These are phyloP conservation scores for Palythoa caribaeorum DNA, from an alignment of 92 coral and sea anemone species.

Conservation along the genomic window DNA sequence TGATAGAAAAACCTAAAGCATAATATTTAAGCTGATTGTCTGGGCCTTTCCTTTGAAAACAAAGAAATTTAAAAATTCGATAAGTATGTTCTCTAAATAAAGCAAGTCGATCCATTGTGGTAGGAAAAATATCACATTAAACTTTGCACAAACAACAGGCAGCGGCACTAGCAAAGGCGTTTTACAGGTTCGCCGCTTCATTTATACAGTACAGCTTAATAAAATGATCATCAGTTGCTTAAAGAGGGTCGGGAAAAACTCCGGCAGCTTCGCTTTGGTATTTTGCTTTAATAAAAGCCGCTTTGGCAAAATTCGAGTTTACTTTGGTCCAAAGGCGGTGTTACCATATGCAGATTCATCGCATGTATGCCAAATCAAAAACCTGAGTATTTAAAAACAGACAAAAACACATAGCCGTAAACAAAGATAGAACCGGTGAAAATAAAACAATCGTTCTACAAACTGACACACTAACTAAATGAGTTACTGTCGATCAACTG, in stretches of 20 bases:
- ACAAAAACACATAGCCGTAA: no score
- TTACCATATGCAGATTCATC: no score
- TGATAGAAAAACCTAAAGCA: not conserved
- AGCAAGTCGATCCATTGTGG: not conserved
- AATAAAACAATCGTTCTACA: no score
- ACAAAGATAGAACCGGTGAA: no score
- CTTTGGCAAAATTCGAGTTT: no score
- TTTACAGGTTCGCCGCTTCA: not conserved
- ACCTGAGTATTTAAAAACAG: no score
- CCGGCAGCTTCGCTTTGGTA: not conserved
- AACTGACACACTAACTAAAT: no score
- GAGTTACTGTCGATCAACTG: no score
- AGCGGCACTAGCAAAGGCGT: not conserved
- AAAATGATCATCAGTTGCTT: not conserved
- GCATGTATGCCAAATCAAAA: no score
- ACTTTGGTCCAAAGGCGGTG: no score
- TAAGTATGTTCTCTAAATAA: not conserved
- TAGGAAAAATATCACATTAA: not conserved
- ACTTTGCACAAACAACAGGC: not conserved
- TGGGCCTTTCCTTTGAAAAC: not conserved
- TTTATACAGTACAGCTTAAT: not conserved
- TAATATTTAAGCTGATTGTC: not conserved
- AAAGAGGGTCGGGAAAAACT: not conserved
- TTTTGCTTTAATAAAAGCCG: no score
- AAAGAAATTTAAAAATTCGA: not conserved